Evolutionary conservation across 53 echinoderm and acorn worm species (phyloP).

Genomic region (Hippasteria phrygiana): DNA sequence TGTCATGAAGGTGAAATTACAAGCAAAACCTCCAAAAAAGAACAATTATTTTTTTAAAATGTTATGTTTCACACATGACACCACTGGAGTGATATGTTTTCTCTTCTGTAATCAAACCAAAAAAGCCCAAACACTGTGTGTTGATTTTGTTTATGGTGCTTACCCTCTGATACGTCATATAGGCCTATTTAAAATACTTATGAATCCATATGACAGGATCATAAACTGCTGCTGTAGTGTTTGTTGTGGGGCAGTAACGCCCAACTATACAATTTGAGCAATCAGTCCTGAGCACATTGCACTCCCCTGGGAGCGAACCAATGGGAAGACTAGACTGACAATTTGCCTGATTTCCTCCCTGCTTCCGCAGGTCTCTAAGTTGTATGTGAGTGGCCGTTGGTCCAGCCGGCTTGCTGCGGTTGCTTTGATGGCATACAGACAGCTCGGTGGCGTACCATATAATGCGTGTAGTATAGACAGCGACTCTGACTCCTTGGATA

Average conservation of each 20-base stretch:
- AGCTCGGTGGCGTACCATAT: conserved; percentile 57
- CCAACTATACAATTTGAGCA: neutral
- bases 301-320: neutral
- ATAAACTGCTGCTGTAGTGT: neutral
- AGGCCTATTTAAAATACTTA: too few species aligned
- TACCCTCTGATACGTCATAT: too few species aligned
- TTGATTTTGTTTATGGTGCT: too few species aligned
- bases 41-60: too few species aligned
- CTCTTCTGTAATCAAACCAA: too few species aligned
- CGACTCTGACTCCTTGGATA: conserved; percentile 75
- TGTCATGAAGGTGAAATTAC: too few species aligned
- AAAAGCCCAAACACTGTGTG: too few species aligned
- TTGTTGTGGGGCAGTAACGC: neutral
- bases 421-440: conserved; percentile 66
- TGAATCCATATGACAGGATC: neutral
- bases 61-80: too few species aligned
- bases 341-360: neutral
- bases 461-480: conserved; percentile 63
- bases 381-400: conserved; percentile 33
- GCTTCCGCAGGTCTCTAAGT: neutral
- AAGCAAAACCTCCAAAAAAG: too few species aligned
- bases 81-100: too few species aligned
- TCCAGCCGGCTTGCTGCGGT: conserved; percentile 57
- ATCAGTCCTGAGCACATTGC: neutral
- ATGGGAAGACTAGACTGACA: neutral